phyloP scores from a whole-genome alignment of 2,888 invertebrate genomes.

The Diachrysia chrysitis region DNA sequence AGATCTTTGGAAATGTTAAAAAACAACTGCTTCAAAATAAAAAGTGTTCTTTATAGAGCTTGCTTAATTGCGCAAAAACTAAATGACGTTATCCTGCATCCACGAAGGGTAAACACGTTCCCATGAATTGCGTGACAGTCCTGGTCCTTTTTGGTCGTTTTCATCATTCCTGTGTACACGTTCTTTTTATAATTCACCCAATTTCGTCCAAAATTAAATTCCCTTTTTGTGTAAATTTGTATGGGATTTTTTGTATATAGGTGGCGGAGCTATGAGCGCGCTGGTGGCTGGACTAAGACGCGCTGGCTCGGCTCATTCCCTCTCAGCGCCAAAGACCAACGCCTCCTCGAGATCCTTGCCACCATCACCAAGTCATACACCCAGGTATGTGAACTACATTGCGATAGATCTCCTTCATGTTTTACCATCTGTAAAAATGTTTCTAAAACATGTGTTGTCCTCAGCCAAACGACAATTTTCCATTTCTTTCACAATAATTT shows the following conservation, averaged over 20 bases:
- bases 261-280: slow-evolving; percentile 85
- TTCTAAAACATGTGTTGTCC: not conserved
- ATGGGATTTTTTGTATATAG: slow-evolving; percentile 54
- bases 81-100: not conserved
- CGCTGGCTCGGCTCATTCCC: slow-evolving; percentile 86
- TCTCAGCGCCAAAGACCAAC: slow-evolving; percentile 85
- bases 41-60: not conserved
- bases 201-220: not conserved
- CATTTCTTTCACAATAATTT: not conserved
- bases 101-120: not conserved
- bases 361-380: slow-evolving; percentile 93
- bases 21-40: slow-evolving; percentile 13
- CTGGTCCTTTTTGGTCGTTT: not conserved
- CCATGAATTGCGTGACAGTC: not conserved
- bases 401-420: not conserved
- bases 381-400: slow-evolving; percentile 79
- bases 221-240: not conserved
- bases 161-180: not conserved
- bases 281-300: slow-evolving; percentile 85
- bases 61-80: not conserved
- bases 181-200: not conserved
- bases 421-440: not conserved
- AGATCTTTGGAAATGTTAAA: slow-evolving; percentile 39
- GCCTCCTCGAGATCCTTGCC: slow-evolving; percentile 91
- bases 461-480: not conserved